Conservation (phyloP, 2,888 invertebrate genomes). For the Litoditis marina region DNA sequence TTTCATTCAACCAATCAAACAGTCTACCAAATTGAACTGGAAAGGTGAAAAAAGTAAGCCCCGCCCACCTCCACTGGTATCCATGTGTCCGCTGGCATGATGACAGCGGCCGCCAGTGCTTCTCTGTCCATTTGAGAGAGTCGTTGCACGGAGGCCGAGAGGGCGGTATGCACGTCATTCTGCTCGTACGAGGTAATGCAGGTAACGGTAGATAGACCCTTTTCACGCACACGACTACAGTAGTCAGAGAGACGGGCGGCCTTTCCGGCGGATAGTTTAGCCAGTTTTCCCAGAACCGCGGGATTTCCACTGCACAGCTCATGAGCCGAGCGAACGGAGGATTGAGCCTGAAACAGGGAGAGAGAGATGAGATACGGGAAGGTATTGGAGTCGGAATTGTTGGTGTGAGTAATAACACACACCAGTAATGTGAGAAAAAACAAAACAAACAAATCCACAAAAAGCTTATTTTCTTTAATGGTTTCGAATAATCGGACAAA, state of each 20-base stretch:
- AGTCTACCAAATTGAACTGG: too few relatives aligned
- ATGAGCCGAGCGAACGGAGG: conserved; percentile 6
- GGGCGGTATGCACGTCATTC: conserved; percentile 17
- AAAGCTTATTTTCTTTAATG: too few relatives aligned
- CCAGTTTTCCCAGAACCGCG: conserved; percentile 25
- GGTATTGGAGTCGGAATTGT: too few relatives aligned
- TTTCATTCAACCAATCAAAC: too few relatives aligned
- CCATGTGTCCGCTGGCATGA: conserved; percentile 27
- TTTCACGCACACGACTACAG: conserved; percentile 13
- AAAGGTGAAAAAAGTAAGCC: too few relatives aligned
- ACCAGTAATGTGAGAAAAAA: not conserved
- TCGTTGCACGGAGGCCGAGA: conserved; percentile 24
- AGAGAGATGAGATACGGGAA: too few relatives aligned
- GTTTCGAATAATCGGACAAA: too few relatives aligned
- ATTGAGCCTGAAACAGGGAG: not conserved
- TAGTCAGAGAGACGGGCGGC: conserved; percentile 16
- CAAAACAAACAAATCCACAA: too few relatives aligned
- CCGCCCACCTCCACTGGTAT: conserved; percentile 18
- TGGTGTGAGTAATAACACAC: too few relatives aligned
- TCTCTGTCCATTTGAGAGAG: conserved; percentile 19
- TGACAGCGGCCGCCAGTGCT: conserved; percentile 22
- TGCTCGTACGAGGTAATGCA: conserved; percentile 24
- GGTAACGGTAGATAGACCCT: conserved; percentile 19
- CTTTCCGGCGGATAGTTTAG: conserved; percentile 9
- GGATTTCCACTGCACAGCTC: conserved; percentile 26